Evolutionary conservation across 1,140 invertebrate genomes (phyloP).

Genomic region (honey bee (Apis mellifera)): DNA sequence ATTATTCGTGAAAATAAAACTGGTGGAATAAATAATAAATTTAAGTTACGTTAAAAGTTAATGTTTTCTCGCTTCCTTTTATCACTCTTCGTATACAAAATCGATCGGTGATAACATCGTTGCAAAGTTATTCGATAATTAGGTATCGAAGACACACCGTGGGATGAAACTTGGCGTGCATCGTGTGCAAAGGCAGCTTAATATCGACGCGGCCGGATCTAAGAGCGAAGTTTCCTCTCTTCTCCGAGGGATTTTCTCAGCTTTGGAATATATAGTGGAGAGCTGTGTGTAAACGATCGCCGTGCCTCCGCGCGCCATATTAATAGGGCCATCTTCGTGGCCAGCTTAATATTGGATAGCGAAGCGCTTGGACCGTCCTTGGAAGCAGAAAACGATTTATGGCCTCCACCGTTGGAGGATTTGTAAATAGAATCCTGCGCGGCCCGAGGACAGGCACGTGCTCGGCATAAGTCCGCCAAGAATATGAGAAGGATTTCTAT

Average conservation of each 20-base stretch:
- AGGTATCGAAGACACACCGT: constrained; percentile 23
- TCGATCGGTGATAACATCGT: background rate
- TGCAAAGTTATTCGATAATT: constrained; percentile 30
- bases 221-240: constrained; percentile 62
- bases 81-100: background rate
- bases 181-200: constrained; percentile 37
- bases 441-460: constrained; percentile 49
- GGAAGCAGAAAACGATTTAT: constrained; percentile 65
- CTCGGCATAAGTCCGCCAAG: constrained; percentile 48
- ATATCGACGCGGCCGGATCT: constrained; percentile 50
- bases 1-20: too few species aligned
- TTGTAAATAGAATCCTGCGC: constrained; percentile 65
- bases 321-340: constrained; percentile 60
- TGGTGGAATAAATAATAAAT: too few species aligned
- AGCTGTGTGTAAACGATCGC: constrained; percentile 56
- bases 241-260: constrained; percentile 61
- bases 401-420: constrained; percentile 51
- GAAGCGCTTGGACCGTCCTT: constrained; percentile 47
- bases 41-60: too few species aligned
- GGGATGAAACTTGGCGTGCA: constrained; percentile 45
- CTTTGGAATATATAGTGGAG: constrained; percentile 53
- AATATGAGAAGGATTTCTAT: background rate
- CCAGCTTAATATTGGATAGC: constrained; percentile 57
- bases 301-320: constrained; percentile 52
- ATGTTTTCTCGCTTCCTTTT: background rate